A percentile compares a stretch with the other conserved stretches of the same genome.
Evolutionary conservation across 2,113 vertebrate genomes (phyloP).

Genomic region (Gobio gobio): DNA sequence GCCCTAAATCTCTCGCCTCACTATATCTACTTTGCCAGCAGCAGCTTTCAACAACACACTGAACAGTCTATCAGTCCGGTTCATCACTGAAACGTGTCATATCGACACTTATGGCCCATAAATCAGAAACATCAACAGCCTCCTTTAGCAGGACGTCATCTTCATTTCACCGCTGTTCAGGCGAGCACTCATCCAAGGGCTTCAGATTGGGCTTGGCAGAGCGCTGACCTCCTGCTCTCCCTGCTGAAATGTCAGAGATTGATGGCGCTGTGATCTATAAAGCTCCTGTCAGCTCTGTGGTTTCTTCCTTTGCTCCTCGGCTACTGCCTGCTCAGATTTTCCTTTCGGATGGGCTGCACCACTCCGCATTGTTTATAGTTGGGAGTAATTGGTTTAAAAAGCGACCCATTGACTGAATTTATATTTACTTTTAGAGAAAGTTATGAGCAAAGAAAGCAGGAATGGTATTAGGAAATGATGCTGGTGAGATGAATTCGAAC

Average conservation of each 20-base stretch:
- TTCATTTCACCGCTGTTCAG: constrained; percentile 20
- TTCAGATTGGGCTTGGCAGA: constrained; percentile 39
- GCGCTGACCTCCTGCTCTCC: constrained; percentile 42
- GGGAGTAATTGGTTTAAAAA: background rate
- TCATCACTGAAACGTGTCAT: constrained; percentile 6
- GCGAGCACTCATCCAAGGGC: constrained; percentile 9
- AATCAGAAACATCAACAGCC: constrained; percentile 35
- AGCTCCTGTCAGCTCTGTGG: constrained; percentile 28
- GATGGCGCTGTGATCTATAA: constrained; percentile 35
- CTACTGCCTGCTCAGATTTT: constrained; percentile 30
- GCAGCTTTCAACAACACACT: constrained; percentile 29
- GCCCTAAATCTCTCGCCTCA: constrained; percentile 13
- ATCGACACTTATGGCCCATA: constrained; percentile 35
- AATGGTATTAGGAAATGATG: background rate
- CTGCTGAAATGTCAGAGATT: constrained; percentile 49
- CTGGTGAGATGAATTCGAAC: background rate
- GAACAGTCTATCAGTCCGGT: constrained; percentile 26
- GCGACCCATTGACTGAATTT: background rate
- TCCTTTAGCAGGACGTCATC: constrained; percentile 32
- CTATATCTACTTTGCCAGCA: constrained; percentile 19
- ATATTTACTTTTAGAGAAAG: background rate
- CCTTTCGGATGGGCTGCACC: background rate
- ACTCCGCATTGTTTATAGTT: background rate
- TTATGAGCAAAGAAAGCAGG: background rate
- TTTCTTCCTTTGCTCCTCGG: background rate